These are phyloP conservation scores for Phocides pigmalion DNA, from an alignment of 1,140 invertebrate genomes.

Conservation along the genomic window DNA sequence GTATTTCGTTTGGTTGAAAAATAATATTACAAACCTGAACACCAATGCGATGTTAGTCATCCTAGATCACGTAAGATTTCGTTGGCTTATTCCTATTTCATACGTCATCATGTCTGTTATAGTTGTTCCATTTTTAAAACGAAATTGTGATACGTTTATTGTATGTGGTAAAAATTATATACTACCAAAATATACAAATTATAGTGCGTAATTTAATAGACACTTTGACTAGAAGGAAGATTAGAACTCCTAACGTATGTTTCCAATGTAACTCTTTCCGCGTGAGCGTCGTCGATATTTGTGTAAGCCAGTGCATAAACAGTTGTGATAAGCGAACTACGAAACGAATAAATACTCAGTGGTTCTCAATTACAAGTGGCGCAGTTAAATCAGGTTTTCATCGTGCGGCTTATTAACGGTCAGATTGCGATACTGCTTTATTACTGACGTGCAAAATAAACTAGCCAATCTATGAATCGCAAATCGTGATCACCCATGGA, in stretches of 20 bases:
- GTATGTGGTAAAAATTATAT: too few species aligned
- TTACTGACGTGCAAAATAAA: conserved; percentile 45
- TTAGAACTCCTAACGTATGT: not conserved
- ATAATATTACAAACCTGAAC: too few species aligned
- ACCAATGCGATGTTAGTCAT: too few species aligned
- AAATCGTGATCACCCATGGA: conserved; percentile 34
- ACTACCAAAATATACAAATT: too few species aligned
- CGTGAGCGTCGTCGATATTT: conserved; percentile 30
- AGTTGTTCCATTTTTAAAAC: too few species aligned
- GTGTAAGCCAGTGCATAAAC: conserved; percentile 45
- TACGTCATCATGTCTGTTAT: too few species aligned
- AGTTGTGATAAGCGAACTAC: conserved; percentile 46
- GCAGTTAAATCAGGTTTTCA: conserved; percentile 48
- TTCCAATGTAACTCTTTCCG: conserved; percentile 30
- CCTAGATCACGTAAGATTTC: too few species aligned
- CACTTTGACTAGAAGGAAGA: too few species aligned
- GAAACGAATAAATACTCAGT: conserved; percentile 45
- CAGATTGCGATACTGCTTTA: conserved; percentile 49
- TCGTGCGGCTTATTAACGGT: conserved; percentile 48
- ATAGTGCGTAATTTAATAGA: too few species aligned
- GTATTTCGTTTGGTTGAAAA: too few species aligned
- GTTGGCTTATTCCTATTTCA: too few species aligned
- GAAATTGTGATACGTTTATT: too few species aligned
- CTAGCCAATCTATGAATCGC: conserved; percentile 42
- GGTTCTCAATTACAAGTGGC: conserved; percentile 54